These are phyloP conservation scores for Erpetoichthys calabaricus DNA, from an alignment of 2,797 vertebrate genomes.

Conservation along the genomic window DNA sequence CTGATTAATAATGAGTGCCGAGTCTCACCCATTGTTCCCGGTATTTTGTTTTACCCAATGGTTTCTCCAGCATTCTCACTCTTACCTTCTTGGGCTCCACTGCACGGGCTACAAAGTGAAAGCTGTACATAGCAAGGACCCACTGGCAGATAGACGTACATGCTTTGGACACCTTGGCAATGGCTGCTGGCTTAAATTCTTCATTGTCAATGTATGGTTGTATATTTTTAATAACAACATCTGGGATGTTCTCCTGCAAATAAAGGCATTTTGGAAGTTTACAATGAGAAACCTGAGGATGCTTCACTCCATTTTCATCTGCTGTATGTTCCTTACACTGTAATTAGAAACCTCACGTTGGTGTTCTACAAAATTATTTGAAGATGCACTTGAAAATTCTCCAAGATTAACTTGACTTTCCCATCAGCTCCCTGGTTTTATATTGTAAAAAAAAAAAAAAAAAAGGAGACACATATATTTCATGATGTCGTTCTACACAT, in stretches of 20 bases:
- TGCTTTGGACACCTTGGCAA: conserved; percentile 78
- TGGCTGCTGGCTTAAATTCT: conserved; percentile 73
- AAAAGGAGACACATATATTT: too few relatives aligned
- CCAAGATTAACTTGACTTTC: neutral
- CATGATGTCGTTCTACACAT: too few relatives aligned
- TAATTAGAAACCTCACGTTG: too few relatives aligned
- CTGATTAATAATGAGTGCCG: too few relatives aligned
- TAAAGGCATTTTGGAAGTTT: neutral
- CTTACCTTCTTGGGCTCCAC: conserved; percentile 81
- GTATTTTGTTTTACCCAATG: too few relatives aligned
- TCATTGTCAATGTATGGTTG: conserved; percentile 82
- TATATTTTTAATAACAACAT: conserved; percentile 60
- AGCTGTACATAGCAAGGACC: conserved; percentile 81
- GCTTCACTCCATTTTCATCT: neutral
- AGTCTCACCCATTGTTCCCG: too few relatives aligned
- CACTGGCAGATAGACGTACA: conserved; percentile 89
- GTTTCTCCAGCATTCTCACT: neutral
- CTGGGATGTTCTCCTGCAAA: conserved; percentile 74
- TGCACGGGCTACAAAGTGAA: conserved; percentile 68
- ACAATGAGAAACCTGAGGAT: neutral
- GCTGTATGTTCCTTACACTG: neutral
- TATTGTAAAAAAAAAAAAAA: too few relatives aligned
- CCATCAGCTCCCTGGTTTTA: neutral
- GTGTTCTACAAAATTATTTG: neutral
- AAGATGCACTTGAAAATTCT: neutral